A percentile compares a stretch with the other conserved stretches of the same genome.
Evolutionary conservation across 1,140 invertebrate genomes (phyloP).

Genomic region (Musca vetustissima): DNA sequence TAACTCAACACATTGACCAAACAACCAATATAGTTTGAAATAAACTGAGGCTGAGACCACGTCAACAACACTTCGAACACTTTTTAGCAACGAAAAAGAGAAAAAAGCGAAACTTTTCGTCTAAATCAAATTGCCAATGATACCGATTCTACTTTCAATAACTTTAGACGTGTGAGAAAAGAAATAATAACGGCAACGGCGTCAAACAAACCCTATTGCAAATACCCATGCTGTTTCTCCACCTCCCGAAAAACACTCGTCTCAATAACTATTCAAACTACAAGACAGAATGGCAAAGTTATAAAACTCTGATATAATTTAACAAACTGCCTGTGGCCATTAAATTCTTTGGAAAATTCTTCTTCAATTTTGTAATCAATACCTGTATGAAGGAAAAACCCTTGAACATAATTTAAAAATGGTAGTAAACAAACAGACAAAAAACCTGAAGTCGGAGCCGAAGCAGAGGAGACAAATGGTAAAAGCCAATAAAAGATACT

Average conservation of each 20-base stretch:
- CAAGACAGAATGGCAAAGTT: neutral
- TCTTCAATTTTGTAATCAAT: neutral
- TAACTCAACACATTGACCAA: neutral
- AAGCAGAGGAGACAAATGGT: neutral
- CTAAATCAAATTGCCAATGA: slow-evolving; percentile 19
- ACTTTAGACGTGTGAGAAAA: neutral
- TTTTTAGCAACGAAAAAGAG: neutral
- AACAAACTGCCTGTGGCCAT: no score
- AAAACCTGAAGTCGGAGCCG: no score
- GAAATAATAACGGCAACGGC: neutral
- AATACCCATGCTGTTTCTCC: neutral
- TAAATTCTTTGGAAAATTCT: no score
- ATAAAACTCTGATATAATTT: no score
- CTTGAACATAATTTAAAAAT: no score
- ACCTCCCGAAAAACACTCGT: neutral
- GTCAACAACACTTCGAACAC: slow-evolving; percentile 11
- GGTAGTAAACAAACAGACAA: neutral
- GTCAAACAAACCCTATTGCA: neutral
- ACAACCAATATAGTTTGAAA: neutral
- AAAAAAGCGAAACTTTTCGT: neutral
- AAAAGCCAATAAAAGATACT: neutral
- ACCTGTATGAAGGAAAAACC: no score
- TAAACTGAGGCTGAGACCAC: neutral
- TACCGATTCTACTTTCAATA: slow-evolving; percentile 4
- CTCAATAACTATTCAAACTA: no score